Evolutionary conservation across 2,888 invertebrate genomes (phyloP).

Genomic region (Cryptocheilus praepositus): DNA sequence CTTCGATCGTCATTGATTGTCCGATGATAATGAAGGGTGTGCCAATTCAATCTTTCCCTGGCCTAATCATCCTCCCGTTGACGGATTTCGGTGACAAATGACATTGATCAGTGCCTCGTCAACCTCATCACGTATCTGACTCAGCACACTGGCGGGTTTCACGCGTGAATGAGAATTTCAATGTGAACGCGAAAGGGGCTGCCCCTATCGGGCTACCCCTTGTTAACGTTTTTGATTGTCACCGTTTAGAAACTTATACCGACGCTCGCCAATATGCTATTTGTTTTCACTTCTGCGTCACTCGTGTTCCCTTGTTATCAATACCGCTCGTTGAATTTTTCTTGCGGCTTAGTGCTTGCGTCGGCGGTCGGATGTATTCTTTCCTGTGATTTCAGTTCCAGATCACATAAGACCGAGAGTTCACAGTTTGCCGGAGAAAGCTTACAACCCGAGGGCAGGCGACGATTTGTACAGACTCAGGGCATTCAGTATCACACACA

Average conservation of each 20-base stretch:
- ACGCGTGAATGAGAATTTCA: too few relatives aligned
- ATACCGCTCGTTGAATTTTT: background rate
- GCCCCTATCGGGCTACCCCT: too few relatives aligned
- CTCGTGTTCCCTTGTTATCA: too few relatives aligned
- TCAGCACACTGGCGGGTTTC: too few relatives aligned
- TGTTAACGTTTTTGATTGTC: background rate
- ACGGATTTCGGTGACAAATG: too few relatives aligned
- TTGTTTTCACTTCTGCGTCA: background rate
- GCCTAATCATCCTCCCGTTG: too few relatives aligned
- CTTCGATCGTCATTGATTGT: background rate
- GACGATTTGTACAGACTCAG: constrained; percentile 90
- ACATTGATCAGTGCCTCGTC: too few relatives aligned
- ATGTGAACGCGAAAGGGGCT: background rate
- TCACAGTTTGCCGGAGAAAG: constrained; percentile 90
- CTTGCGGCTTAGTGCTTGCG: background rate
- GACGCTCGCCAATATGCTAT: background rate
- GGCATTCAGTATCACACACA: constrained; percentile 91
- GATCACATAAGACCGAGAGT: constrained; percentile 90
- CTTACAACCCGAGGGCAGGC: constrained; percentile 88
- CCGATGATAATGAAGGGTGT: too few relatives aligned
- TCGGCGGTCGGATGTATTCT: background rate
- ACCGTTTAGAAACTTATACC: background rate
- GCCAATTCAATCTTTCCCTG: too few relatives aligned
- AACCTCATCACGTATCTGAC: too few relatives aligned
- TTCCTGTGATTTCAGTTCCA: constrained; percentile 79